Percentiles rank a stretch among this genome's conserved stretches.
These are phyloP conservation scores for Agriotes lineatus DNA, from an alignment of 2,888 invertebrate species.

Conservation along the genomic window DNA sequence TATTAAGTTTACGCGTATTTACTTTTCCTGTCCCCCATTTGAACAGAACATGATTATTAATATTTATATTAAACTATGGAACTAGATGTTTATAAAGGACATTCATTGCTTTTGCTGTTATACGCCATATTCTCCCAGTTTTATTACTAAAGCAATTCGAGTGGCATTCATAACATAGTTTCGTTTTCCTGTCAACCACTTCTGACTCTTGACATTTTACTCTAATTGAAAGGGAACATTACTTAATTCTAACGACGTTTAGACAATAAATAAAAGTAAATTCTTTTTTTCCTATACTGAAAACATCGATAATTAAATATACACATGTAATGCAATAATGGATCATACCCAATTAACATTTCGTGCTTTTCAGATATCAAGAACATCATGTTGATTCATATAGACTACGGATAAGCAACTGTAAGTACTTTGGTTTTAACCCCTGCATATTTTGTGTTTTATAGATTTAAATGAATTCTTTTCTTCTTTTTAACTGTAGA, in stretches of 20 bases:
- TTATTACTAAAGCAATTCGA: not conserved
- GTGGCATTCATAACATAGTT: not conserved
- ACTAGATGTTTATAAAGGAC: too few species aligned
- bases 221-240: not conserved
- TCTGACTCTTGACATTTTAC: not conserved
- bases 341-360: too few species aligned
- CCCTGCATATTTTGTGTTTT: too few species aligned
- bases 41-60: not conserved
- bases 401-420: slow-evolving; percentile 42
- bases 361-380: slow-evolving; percentile 5
- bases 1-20: slow-evolving; percentile 8
- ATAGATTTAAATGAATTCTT: too few species aligned
- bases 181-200: not conserved
- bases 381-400: slow-evolving; percentile 41
- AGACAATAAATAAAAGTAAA: too few species aligned
- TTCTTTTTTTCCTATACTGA: too few species aligned
- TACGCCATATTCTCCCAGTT: not conserved
- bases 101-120: too few species aligned
- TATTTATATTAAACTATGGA: not conserved
- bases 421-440: slow-evolving; percentile 29
- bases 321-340: too few species aligned
- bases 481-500: too few species aligned
- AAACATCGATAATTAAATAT: too few species aligned
- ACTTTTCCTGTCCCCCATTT: not conserved
- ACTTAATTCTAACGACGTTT: too few species aligned